These are phyloP conservation scores for Alexandromys fortis DNA, from an alignment of 2,113 vertebrate genomes.

Conservation along the genomic window DNA sequence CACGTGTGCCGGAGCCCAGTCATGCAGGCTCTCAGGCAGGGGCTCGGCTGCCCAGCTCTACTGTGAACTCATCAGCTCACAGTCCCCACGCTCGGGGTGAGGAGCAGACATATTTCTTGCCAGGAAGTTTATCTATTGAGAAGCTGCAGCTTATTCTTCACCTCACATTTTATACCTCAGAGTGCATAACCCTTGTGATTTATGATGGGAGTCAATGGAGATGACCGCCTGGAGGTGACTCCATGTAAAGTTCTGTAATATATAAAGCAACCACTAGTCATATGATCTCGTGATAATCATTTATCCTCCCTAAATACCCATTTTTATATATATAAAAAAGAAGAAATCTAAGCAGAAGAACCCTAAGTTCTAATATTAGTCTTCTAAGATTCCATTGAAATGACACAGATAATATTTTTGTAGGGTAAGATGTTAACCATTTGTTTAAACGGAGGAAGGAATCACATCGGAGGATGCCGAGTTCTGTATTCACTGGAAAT, in stretches of 20 bases:
- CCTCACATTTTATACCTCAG: conserved; percentile 3
- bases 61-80: conserved; percentile 42
- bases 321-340: not conserved
- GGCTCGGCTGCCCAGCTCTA: not conserved
- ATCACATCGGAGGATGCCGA: conserved; percentile 12
- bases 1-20: conserved; percentile 60
- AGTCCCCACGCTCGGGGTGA: conserved; percentile 19
- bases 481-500: not conserved
- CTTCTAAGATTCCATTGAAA: conserved; percentile 25
- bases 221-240: not conserved
- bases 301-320: not conserved
- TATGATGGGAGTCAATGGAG: conserved; percentile 24
- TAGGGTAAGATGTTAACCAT: not conserved
- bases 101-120: conserved; percentile 31
- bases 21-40: not conserved
- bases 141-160: not conserved
- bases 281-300: not conserved
- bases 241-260: not conserved
- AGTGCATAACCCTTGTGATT: not conserved
- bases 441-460: conserved; percentile 3
- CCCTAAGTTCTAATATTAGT: conserved; percentile 24
- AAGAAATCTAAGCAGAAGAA: conserved; percentile 17
- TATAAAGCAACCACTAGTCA: not conserved
- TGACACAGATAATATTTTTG: not conserved
- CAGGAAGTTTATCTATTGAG: conserved; percentile 23